Conservation (phyloP, 2,888 invertebrate species). For the Microctonus aethiopoides region DNA sequence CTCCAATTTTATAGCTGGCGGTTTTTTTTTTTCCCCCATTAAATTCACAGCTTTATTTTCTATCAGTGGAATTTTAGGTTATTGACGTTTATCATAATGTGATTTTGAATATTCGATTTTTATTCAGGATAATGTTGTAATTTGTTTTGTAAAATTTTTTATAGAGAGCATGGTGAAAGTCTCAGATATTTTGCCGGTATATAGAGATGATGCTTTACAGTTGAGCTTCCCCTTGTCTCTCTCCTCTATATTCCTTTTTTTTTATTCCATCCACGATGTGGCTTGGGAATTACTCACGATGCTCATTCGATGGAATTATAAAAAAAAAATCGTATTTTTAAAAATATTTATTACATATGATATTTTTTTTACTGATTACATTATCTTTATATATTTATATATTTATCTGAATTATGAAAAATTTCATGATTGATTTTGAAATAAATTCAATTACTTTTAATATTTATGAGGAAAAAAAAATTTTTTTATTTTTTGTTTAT, state of each 20-base stretch:
- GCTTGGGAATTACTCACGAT: neutral
- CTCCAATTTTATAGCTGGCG: neutral
- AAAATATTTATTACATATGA: neutral
- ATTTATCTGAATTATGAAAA: neutral
- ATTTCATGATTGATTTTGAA: neutral
- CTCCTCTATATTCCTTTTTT: neutral
- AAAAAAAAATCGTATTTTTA: neutral
- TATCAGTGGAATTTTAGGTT: neutral
- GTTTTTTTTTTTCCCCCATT: neutral
- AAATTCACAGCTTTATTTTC: neutral
- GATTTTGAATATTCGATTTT: no score
- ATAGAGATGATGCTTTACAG: neutral
- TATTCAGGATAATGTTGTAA: neutral
- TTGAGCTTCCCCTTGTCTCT: neutral
- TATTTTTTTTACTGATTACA: neutral
- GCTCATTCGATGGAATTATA: neutral
- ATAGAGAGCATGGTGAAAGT: constrained; percentile 22
- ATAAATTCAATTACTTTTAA: neutral
- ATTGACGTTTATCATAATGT: no score
- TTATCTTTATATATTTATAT: neutral
- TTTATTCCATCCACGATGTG: neutral
- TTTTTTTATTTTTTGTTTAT: neutral
- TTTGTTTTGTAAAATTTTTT: neutral
- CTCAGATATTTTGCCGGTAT: constrained; percentile 31
- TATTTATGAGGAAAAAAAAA: neutral